Evolutionary conservation across 2,797 vertebrate species (phyloP).

Genomic region (Rachycentron canadum): DNA sequence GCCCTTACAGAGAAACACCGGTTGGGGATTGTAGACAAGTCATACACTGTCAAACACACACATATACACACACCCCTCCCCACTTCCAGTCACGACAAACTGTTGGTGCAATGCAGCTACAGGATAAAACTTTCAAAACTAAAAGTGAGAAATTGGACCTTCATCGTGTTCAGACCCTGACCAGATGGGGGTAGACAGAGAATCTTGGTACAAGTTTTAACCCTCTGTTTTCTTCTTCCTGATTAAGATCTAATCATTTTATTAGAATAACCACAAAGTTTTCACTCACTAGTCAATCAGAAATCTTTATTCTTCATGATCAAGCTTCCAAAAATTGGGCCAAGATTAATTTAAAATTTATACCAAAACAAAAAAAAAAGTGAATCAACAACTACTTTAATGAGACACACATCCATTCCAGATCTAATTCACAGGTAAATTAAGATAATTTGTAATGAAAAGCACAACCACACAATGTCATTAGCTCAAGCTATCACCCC

Average conservation of each 20-base stretch:
- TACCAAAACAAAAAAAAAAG: conserved; percentile 61
- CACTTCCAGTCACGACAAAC: conserved; percentile 63
- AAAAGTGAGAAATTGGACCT: conserved; percentile 26
- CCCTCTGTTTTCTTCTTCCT: not conserved
- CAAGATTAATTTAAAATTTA: conserved; percentile 55
- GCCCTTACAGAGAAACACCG: conserved; percentile 1
- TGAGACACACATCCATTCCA: conserved; percentile 63
- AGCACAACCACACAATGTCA: conserved; percentile 52
- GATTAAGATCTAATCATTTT: not conserved
- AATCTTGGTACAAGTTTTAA: not conserved
- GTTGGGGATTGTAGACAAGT: not conserved
- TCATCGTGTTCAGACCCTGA: conserved; percentile 13
- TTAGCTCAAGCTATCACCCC: conserved; percentile 29
- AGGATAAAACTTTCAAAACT: conserved; percentile 42
- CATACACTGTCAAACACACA: conserved; percentile 6
- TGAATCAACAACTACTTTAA: conserved; percentile 51
- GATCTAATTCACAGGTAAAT: conserved; percentile 64
- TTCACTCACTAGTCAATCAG: conserved; percentile 57
- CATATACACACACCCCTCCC: conserved; percentile 33
- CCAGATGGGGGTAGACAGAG: not conserved
- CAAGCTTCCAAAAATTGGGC: conserved; percentile 64
- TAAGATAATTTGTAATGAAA: conserved; percentile 56
- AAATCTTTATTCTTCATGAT: conserved; percentile 78
- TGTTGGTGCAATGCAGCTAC: conserved; percentile 76
- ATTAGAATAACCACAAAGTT: conserved; percentile 63